A percentile compares a stretch with the other conserved stretches of the same genome.
phyloP scores from a whole-genome alignment of 2,797 vertebrate species.

The Tauraco hartlaubi region DNA sequence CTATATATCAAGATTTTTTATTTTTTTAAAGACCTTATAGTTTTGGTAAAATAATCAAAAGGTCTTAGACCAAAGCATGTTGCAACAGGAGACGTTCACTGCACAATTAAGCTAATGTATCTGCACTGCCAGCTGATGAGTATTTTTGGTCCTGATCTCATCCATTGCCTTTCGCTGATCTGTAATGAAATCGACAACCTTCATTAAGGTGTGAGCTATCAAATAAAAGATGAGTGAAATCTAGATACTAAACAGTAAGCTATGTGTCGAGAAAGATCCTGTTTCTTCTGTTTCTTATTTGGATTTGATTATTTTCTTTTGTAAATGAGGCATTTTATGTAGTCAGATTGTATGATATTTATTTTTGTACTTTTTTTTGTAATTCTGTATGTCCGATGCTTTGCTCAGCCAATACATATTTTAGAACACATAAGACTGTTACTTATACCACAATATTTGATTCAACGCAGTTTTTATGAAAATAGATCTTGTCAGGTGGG shows the following conservation, averaged over 20 bases:
- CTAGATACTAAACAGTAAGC: background rate
- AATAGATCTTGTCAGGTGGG: background rate
- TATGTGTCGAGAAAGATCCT: background rate
- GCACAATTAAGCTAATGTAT: background rate
- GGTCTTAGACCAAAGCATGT: background rate
- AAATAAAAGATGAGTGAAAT: background rate
- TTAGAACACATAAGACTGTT: background rate
- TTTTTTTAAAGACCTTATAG: background rate
- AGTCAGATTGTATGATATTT: background rate
- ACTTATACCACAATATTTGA: background rate
- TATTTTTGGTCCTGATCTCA: background rate
- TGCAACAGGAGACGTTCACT: background rate
- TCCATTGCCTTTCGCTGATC: background rate
- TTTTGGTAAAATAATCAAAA: background rate
- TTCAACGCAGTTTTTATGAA: background rate
- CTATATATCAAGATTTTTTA: background rate
- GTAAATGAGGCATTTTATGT: background rate
- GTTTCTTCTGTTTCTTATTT: background rate
- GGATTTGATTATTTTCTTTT: background rate
- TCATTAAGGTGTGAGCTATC: rapidly evolving
- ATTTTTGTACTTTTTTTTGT: background rate
- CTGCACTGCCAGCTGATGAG: background rate
- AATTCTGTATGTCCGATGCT: background rate
- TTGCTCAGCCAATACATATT: background rate
- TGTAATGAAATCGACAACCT: background rate